Conservation (phyloP, 2,113 vertebrate species). For the Ifrita kowaldi region DNA sequence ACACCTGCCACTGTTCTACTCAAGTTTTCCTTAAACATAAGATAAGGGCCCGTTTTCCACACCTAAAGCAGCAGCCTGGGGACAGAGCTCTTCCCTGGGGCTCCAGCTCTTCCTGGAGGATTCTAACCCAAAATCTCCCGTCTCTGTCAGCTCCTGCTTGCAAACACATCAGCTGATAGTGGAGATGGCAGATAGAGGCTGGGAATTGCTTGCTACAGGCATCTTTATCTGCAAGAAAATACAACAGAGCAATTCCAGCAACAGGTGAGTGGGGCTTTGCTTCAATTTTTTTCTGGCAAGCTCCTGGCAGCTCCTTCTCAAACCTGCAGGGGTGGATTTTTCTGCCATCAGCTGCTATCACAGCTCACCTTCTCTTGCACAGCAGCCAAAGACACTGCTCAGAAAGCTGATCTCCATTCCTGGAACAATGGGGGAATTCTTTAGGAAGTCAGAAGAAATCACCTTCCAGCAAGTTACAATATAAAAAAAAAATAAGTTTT, state of each 20-base stretch:
- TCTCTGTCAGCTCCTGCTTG: not conserved
- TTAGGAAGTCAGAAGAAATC: not conserved
- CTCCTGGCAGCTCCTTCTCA: not conserved
- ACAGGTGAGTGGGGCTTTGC: not conserved
- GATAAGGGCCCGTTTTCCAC: not conserved
- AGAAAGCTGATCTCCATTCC: not conserved
- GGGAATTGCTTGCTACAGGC: not conserved
- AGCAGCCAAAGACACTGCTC: not conserved
- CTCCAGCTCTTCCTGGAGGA: not conserved
- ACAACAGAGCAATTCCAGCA: not conserved
- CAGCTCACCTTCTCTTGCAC: not conserved
- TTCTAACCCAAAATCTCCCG: not conserved
- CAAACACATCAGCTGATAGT: not conserved
- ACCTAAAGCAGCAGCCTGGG: not conserved
- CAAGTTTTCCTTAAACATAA: not conserved
- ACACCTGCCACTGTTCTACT: not conserved
- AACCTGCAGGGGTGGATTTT: not conserved
- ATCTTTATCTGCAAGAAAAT: not conserved
- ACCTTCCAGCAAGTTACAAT: not conserved
- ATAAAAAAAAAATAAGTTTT: not conserved
- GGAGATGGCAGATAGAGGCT: not conserved
- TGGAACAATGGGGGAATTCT: not conserved
- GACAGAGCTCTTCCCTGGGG: not conserved
- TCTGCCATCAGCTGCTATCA: not conserved
- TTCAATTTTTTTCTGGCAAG: not conserved